Conservation (phyloP, 2,113 vertebrate species). For the Sarotherodon lohbergeri region DNA sequence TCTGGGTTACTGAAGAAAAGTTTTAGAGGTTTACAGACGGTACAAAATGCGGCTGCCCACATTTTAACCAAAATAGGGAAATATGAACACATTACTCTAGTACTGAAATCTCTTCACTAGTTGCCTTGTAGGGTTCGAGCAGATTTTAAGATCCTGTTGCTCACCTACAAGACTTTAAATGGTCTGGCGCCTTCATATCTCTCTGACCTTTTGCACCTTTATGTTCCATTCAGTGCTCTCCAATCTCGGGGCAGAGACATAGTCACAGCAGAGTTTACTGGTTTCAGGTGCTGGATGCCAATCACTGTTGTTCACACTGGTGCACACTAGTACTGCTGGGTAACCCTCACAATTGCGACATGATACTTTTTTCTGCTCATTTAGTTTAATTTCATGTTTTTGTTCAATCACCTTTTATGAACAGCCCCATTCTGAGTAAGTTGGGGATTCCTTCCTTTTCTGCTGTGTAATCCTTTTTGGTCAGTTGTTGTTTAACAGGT, state of each 20-base stretch:
- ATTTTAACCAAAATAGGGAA: not conserved
- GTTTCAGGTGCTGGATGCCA: not conserved
- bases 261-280: not conserved
- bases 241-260: not conserved
- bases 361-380: not conserved
- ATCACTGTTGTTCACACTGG: not conserved
- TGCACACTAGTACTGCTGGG: not conserved
- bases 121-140: not conserved
- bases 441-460: not conserved
- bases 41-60: not conserved
- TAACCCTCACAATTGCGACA: not conserved
- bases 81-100: not conserved
- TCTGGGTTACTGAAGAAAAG: rapidly evolving
- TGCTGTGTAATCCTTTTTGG: not conserved
- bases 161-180: not conserved
- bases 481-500: not conserved
- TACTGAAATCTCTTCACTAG: not conserved
- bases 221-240: not conserved
- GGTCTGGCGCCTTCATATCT: not conserved
- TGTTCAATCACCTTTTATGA: not conserved
- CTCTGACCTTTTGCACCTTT: not conserved
- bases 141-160: not conserved
- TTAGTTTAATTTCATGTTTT: not conserved
- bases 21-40: rapidly evolving
- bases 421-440: not conserved